A percentile compares a stretch with the other conserved stretches of the same genome.
Conservation (phyloP, 1,140 invertebrate species). For the Drosophila kanapiae region DNA sequence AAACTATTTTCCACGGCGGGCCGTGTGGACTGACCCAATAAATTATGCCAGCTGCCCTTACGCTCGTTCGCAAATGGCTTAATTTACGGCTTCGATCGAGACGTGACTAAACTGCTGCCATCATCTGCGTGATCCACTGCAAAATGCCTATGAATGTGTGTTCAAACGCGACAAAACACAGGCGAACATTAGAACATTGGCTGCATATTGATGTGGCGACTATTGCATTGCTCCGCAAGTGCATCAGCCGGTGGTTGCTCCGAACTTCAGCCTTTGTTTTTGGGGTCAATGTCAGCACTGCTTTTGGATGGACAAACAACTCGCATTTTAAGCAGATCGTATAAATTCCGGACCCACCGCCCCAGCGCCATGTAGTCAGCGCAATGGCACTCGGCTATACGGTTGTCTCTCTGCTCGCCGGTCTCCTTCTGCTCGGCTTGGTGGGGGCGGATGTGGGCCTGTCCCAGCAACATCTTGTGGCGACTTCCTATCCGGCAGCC, state of each 20-base stretch:
- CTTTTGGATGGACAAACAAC: conserved; percentile 29
- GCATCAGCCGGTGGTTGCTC: conserved; percentile 41
- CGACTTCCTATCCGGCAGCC: conserved; percentile 39
- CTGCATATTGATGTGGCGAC: conserved; percentile 70
- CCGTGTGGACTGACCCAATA: not conserved
- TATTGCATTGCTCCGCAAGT: conserved; percentile 36
- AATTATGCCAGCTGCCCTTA: conserved; percentile 6
- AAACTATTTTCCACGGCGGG: conserved; percentile 8
- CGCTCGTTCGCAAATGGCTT: conserved; percentile 33
- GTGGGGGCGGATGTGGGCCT: conserved; percentile 30
- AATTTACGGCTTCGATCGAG: conserved; percentile 63
- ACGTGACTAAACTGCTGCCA: conserved; percentile 63
- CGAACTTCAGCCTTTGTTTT: conserved; percentile 36
- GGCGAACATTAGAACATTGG: conserved; percentile 62
- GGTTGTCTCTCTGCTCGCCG: conserved; percentile 28
- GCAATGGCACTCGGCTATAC: conserved; percentile 59
- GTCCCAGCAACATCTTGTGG: conserved; percentile 16
- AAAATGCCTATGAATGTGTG: conserved; percentile 15
- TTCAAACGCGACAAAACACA: conserved; percentile 29
- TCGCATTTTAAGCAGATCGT: conserved; percentile 60
- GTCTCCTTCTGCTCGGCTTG: conserved; percentile 34
- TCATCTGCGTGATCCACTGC: conserved; percentile 26
- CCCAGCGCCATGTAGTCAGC: conserved; percentile 26
- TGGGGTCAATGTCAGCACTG: conserved; percentile 74
- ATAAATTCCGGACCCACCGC: conserved; percentile 43